phyloP scores from a whole-genome alignment of 2,888 invertebrate genomes.

The Drosophila greeni region DNA sequence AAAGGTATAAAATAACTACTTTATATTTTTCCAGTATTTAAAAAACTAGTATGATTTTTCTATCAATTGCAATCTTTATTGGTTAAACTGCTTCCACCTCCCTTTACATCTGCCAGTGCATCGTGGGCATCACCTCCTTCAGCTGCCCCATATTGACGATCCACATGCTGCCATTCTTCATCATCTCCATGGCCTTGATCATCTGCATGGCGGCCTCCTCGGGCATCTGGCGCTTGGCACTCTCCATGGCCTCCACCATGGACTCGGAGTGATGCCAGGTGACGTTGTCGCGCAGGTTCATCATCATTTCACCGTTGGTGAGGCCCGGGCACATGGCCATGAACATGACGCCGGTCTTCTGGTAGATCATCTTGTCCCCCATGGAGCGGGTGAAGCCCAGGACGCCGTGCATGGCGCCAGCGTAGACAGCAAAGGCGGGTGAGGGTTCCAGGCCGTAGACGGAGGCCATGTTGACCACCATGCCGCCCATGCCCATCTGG shows the following conservation, averaged over 20 bases:
- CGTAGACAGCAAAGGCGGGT: constrained; percentile 73
- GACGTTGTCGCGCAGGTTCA: constrained; percentile 72
- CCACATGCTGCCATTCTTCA: constrained; percentile 77
- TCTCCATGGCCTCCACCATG: constrained; percentile 64
- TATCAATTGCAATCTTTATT: constrained; percentile 6
- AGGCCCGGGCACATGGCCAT: constrained; percentile 75
- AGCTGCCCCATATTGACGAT: constrained; percentile 72
- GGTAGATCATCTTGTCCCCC: constrained; percentile 65
- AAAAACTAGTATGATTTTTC: not conserved
- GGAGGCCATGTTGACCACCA: constrained; percentile 76
- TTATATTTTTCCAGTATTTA: not conserved
- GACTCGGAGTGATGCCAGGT: constrained; percentile 70
- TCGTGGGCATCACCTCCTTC: constrained; percentile 69
- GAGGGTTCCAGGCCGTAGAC: constrained; percentile 76
- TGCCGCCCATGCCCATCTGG: constrained; percentile 74
- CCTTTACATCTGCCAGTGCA: constrained; percentile 69
- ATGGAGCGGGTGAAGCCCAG: constrained; percentile 77
- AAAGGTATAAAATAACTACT: too few relatives aligned
- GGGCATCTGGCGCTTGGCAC: constrained; percentile 74
- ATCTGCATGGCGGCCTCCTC: constrained; percentile 73
- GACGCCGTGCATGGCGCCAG: constrained; percentile 77
- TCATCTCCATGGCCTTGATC: constrained; percentile 71
- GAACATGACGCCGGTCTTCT: constrained; percentile 74
- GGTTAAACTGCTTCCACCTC: too few relatives aligned
- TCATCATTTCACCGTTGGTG: constrained; percentile 74